Conservation (phyloP, 2,113 vertebrate genomes). For the Tympanuchus pallidicinctus region DNA sequence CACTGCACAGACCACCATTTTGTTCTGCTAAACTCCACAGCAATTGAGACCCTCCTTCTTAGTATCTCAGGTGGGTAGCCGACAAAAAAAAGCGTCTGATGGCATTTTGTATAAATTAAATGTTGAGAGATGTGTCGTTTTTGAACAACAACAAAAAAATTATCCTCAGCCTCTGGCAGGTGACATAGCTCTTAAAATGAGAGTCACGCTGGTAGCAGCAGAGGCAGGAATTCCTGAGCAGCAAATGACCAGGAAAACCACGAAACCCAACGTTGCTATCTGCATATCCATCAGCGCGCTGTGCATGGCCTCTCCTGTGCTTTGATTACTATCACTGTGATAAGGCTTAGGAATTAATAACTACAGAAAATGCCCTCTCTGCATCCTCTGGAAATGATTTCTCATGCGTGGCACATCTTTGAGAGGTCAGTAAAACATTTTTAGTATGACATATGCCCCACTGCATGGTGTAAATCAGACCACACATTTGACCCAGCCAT, state of each 20-base stretch:
- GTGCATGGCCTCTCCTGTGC: background rate
- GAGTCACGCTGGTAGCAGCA: background rate
- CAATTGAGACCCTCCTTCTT: background rate
- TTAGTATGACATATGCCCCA: background rate
- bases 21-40: background rate
- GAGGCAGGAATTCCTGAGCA: background rate
- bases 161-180: background rate
- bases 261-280: background rate
- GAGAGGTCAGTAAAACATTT: constrained; percentile 45
- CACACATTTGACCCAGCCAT: background rate
- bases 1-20: background rate
- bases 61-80: background rate
- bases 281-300: background rate
- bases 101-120: background rate
- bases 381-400: background rate
- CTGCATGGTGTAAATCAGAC: background rate
- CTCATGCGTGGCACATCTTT: background rate
- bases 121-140: background rate
- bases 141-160: background rate
- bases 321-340: background rate
- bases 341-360: constrained; percentile 35
- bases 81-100: background rate
- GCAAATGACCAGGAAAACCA: background rate
- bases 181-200: background rate
- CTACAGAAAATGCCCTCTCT: background rate